Conservation (phyloP, 1,140 invertebrate species). For the Papilio helenus region DNA sequence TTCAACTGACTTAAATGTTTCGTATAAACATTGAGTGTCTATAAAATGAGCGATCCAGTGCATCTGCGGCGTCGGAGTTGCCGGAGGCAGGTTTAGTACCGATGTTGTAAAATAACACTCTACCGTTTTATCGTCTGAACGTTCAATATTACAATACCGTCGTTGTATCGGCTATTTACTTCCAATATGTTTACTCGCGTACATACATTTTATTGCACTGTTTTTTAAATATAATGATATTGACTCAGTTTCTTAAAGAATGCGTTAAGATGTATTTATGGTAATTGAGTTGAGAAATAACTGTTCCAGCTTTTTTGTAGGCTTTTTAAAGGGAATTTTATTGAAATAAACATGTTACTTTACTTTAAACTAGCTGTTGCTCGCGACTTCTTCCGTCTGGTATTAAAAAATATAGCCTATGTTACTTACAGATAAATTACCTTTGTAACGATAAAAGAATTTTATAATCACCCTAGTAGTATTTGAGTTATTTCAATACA, state of each 20-base stretch:
- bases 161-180: background rate
- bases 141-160: slow-evolving; percentile 10
- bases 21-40: slow-evolving; percentile 46
- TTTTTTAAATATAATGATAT: background rate
- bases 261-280: background rate
- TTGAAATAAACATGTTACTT: too few species aligned
- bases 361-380: too few species aligned
- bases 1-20: background rate
- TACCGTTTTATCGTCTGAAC: background rate
- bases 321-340: background rate
- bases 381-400: too few species aligned
- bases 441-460: too few species aligned
- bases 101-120: slow-evolving; percentile 51
- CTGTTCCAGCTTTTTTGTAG: background rate
- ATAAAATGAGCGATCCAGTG: slow-evolving; percentile 48
- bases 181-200: background rate
- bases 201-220: background rate
- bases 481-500: too few species aligned
- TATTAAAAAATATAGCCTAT: too few species aligned
- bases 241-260: background rate
- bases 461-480: too few species aligned
- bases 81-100: slow-evolving; percentile 20
- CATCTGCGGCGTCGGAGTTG: slow-evolving; percentile 36
- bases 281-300: too few species aligned
- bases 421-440: too few species aligned